These are phyloP conservation scores for Phoeniculus purpureus DNA, from an alignment of 2,797 vertebrate genomes.

Conservation along the genomic window DNA sequence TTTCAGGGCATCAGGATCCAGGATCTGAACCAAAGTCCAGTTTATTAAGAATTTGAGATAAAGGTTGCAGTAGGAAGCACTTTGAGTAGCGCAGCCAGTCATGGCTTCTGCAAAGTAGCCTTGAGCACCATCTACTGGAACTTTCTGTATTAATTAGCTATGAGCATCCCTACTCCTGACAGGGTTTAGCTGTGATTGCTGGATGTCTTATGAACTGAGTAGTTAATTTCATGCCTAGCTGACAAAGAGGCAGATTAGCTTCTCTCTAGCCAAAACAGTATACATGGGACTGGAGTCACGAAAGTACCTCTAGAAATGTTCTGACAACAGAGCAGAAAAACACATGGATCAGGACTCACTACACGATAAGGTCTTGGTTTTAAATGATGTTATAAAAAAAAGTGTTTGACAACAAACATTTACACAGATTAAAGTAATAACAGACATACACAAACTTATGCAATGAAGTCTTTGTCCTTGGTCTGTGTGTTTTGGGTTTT, in stretches of 20 bases:
- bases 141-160: accelerated
- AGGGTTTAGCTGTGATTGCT: neutral
- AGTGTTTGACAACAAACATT: neutral
- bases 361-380: neutral
- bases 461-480: neutral
- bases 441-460: neutral
- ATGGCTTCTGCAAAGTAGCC: neutral
- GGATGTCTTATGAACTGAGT: accelerated
- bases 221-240: neutral
- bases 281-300: neutral
- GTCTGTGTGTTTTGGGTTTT: neutral
- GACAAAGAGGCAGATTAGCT: neutral
- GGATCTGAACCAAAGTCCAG: accelerated
- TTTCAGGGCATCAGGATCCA: neutral
- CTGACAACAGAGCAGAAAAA: neutral
- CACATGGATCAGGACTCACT: neutral
- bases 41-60: no score
- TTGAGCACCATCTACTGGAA: neutral
- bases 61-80: accelerated
- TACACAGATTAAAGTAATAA: neutral
- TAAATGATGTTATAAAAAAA: neutral
- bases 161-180: accelerated
- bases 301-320: neutral
- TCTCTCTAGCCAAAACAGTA: neutral
- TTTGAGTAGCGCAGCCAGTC: accelerated